Evolutionary conservation across 1,140 invertebrate species (phyloP), one percentile per base, ranked within the genome.

Genomic region (Papilio polytes): DNA sequence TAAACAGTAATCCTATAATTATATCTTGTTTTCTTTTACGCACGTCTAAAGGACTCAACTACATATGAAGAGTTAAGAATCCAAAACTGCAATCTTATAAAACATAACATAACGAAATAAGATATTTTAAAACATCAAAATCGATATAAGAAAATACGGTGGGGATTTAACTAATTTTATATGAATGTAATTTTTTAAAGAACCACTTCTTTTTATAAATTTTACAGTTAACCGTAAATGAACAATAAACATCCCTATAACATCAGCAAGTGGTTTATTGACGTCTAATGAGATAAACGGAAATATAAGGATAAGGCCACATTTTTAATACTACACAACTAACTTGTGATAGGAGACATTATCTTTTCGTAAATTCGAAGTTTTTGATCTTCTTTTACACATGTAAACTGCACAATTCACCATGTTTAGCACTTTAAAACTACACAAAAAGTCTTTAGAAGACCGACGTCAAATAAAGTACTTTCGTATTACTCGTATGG

Each of bases 351-450:
- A 78, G 2, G 77, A 78, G 8, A 78, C 53, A 59, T 51, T 78
- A 44, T 78, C 36, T 12, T 44, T 31, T 66, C 77, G 77, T 78
- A 78, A 78, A 48, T 78, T 78, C 0, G 77, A 78, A 13, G 77
- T 44, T 41, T 41, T 63, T 1, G 77, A 78, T 44, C 77, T 78
- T 78, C 77, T 78, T 78, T 66, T 78, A 48, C 77, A 78, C 77
- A 78, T 44, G 22, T 26, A 78, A 59, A 78, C 77, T 78, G 77
- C n/a, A 66, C 77, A 78, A 78, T 78, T 78, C 31, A 78, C 77
- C 77, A 78, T 78, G 9, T 66, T 78, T 63, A 78, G 20, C 77
- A 78, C 56, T 66, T 7, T 41, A 41, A 59, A 78, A 66, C 20
- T 20, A 78, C 15, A 20, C 77, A 46, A 41, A 12, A 41, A n/a